Evolutionary conservation across 1,140 invertebrate species (phyloP), one percentile per base, ranked within the genome.

Genomic region (Orchesella cincta): DNA sequence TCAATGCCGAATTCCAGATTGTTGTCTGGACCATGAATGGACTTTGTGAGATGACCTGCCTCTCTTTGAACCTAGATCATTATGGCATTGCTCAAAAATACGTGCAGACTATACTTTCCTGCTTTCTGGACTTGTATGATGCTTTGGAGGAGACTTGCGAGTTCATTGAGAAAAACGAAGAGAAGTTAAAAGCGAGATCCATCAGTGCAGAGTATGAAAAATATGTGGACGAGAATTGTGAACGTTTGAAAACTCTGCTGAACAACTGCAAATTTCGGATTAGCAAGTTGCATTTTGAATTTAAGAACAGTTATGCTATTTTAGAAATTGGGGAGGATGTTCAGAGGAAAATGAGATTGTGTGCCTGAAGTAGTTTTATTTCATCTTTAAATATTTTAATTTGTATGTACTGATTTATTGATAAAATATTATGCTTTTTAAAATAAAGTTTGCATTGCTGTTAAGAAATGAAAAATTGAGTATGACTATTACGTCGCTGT

Each of bases 41-140:
- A 16, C 1, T 33, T 3, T 26, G 29, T 1, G 28, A 67, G 31
- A 23, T 67, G 62, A 23, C 52, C 3, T 67, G 26, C 31, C 8
- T 31, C 2, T 33, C 28, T 1, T 14, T 8, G 14, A n/a, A 31
- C 26, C 33, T 67, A 29, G 23, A 33, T 29, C 28, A 33, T 5
- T 1, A 33, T 2, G 62, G 31, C 8, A n/a, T 33, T 14, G 31
- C 14, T 8, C 62, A 5, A 31, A 16, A 18, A 31, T 67, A 12
- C 31, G 3, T 67, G 62, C 3, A 67, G 14, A 3, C 8, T 29
- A 67, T 67, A 31, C n/a, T 67, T 12, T 31, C 62, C 26, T 67
- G 62, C n/a, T 67, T 29, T 67, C 33, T 67, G 62, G 62, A 67
- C 23, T 31, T 29, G 1, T 29, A 67, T n/a, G 28, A 67, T 31